Base-by-base conservation (phyloP, 2,113 vertebrate species). In the Lates calcarifer region DNA sequence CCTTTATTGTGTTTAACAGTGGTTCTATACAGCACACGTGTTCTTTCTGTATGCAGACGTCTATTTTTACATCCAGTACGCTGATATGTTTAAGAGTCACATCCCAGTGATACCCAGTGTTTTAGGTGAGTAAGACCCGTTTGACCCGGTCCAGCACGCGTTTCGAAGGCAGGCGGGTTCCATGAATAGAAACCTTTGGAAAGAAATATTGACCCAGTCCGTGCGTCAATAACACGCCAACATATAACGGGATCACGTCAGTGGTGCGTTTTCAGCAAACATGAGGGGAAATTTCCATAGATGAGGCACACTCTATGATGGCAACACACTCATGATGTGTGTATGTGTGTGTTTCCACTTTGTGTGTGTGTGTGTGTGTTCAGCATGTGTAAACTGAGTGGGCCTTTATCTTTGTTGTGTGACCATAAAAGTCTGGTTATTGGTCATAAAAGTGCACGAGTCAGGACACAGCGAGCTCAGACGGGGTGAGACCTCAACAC, bases 401-500 rank as follows among this genome's bases (percentile, higher is more conserved):
- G 53, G 31, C 35, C 72, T 80, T 83, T 85, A 87, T 86, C 73
- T 87, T 71, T 77, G 70, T 61, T 64, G 74, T 79, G 74, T 35
- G 80, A 47, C 41, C 0, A 22, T 90, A 87, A 88, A 87, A 86
- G 51, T 60, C 57, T 6, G 0, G 64, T 75, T 77, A 86, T 83
- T 74, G 82, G 81, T 87, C 35, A 53, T 91, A 86, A 90, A 89
- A 67, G 69, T 3, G 17, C 72, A 79, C 9, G 1, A 26, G 2
- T 47, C 51, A 68, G 76, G 71, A 76, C 65, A 67, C 51, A n/a
- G 33, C 37, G 72, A 79, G 29, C 64, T 31, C 62, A 71, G 22
- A 58, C n/a, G 6, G 24, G 4, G 17, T 69, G 29, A 45, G 66
- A 58, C 37, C 63, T 62, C 37, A 69, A 28, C 77, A 65, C 65